Conservation (phyloP, 2,888 invertebrate species). For the Parnassius glacialis region DNA sequence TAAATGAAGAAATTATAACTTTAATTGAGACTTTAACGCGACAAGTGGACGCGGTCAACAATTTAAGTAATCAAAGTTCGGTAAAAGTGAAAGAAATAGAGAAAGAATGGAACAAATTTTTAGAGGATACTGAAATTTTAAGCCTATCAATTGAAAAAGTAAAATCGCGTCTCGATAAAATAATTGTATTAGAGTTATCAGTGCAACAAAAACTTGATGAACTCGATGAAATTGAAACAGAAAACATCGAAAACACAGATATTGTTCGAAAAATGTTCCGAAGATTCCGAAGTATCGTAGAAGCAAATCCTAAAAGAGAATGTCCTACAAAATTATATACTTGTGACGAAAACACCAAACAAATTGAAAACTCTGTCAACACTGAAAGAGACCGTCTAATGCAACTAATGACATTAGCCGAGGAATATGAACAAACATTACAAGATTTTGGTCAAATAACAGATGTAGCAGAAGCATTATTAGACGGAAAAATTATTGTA, state of each 20-base stretch:
- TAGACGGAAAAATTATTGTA: constrained; percentile 89
- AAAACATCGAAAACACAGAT: constrained; percentile 83
- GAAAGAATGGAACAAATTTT: constrained; percentile 86
- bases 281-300: constrained; percentile 82
- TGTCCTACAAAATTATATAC: constrained; percentile 85
- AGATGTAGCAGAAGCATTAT: constrained; percentile 89
- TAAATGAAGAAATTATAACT: constrained; percentile 84
- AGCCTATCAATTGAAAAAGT: constrained; percentile 72
- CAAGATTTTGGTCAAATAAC: constrained; percentile 93
- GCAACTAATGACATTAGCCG: constrained; percentile 87
- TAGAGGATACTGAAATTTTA: constrained; percentile 83
- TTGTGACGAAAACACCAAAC: constrained; percentile 84
- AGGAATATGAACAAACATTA: constrained; percentile 93
- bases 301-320: constrained; percentile 85
- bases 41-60: constrained; percentile 86
- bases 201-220: constrained; percentile 84
- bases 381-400: constrained; percentile 88
- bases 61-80: constrained; percentile 76
- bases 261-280: constrained; percentile 83
- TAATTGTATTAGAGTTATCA: constrained; percentile 83
- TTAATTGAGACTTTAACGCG: constrained; percentile 82
- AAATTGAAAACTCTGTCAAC: constrained; percentile 85
- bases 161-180: constrained; percentile 75
- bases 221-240: constrained; percentile 85
- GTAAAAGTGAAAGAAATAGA: constrained; percentile 78